Evolutionary conservation across 2,888 invertebrate species (phyloP), one percentile per base, ranked within the genome.

Genomic region (Cistogaster globosa): DNA sequence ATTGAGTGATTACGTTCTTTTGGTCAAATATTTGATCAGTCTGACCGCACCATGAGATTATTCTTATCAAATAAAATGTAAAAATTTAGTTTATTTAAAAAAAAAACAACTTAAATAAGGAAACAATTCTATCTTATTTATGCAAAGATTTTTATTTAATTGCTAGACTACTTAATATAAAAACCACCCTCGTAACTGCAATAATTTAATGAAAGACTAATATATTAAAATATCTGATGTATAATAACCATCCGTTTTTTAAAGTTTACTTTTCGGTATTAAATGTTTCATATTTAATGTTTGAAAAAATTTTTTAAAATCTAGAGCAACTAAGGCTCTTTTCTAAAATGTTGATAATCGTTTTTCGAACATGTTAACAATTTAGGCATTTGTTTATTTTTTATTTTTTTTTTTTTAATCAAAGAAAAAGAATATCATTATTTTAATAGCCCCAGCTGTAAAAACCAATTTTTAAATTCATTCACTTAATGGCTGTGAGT

Each of bases 301-400:
- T 57, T 20, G 26, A 12, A 11, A 32, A 53, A 32, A 65, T 22
- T 8, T 22, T 36, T 14, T 45, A 20, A 75, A 82, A 76, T 5
- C 57, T 76, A 58, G 82, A 82, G 58, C 82, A 82, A 0, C 60
- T 75, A 55, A 85, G 81, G 82, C 75, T 74, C 74, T 82, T 85
- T 85, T 51, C 69, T 36, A 53, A 81, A 77, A 74, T 77, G 48
- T 63, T 75, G 22, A 58, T 75, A 71, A 82, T 58, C 42, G 69
- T 65, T 82, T 32, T 14, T 48, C 48, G 8, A 57, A 51, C 81
- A 81, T 69, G 68, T 75, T 62, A 76, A 82, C 48, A 62, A 53
- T 76, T 80, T 65, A 36, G 32, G 38, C 26, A 26, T 26, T 26
- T 26, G 32, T 32, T 2, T 32, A 32, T 32, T 32, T 32, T 32